phyloP scores from a whole-genome alignment of 2,113 vertebrate species.

The Chlorocebus sabaeus region DNA sequence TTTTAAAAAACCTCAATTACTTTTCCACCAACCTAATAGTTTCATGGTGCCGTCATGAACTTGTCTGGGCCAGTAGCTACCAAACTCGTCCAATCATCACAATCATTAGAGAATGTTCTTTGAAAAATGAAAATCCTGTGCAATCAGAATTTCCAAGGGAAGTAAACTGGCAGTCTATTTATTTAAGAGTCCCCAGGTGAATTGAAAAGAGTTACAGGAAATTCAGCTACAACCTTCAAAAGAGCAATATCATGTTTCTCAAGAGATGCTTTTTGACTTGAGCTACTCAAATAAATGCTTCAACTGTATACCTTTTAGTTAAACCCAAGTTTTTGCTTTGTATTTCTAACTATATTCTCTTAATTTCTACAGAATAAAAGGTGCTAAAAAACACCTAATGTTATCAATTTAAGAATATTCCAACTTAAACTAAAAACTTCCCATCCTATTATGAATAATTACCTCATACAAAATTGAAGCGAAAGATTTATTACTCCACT shows the following conservation, averaged over 20 bases:
- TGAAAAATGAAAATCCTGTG: neutral
- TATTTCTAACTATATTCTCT: neutral
- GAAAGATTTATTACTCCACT: neutral
- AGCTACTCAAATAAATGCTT: neutral
- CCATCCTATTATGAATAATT: neutral
- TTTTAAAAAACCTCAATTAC: too few species aligned
- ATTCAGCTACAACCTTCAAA: neutral
- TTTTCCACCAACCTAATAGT: too few species aligned
- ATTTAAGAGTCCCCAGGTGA: rapidly evolving
- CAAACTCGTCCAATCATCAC: neutral
- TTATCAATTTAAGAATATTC: neutral
- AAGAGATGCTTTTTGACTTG: neutral
- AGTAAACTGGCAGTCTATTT: neutral
- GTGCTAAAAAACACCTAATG: neutral
- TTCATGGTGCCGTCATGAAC: neutral
- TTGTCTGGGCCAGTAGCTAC: neutral
- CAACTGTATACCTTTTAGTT: neutral
- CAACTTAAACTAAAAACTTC: neutral
- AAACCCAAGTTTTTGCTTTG: neutral
- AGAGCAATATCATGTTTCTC: neutral
- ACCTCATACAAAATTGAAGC: neutral
- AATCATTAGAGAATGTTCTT: neutral
- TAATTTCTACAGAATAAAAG: neutral
- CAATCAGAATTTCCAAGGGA: neutral
- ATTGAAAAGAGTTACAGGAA: neutral